Base-by-base conservation (phyloP, 2,888 invertebrate species). In the Blomia tropicalis region DNA sequence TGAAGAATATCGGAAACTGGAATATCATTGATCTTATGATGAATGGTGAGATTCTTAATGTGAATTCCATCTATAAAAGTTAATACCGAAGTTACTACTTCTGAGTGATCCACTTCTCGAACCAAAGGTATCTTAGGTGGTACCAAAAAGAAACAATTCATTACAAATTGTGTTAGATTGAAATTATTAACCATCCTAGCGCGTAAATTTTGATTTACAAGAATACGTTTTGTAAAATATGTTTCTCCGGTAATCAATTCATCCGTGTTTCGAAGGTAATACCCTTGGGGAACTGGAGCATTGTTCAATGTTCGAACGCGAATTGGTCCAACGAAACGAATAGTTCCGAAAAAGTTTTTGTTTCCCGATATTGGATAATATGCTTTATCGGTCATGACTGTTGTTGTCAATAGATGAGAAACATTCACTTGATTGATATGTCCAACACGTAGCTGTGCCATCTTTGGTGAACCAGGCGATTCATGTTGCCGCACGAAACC, bases 281-380 rank as follows among this genome's bases (percentile, higher is more conserved):
- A 56, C 2, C 23, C 56, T 2, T 3, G 1, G 2, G 56, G 56
- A 56, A 56, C 25, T n/a, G n/a, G 56, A n/a, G 14, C 23, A 19
- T 30, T 30, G 29, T 56, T 56, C 32, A 56, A 36, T 14, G 19
- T 25, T 2, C 56, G 2, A 3, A 30, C 2, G 2, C 3, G 2
- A 36, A 31, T 30, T 4, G 43, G 23, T 29, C 56, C 23, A 23
- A 19, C 19, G 29, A 64, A 64, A 22, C 30, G 59, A 25, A 64
- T 60, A 7, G 31, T 44, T 36, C 61, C 64, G n/a, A 51, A 25
- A 31, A 64, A 64, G 36, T 41, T 58, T 25, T 64, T 60, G 5
- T 23, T 44, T 1, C 60, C 60, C 32, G 22, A 19, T 29, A 64
- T 61, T n/a, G n/a, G n/a, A 19, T 23, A 7, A n/a, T 43, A 19